These are phyloP conservation scores for Holothuria scabra DNA, from an alignment of 53 echinoderm and acorn worm species.

Conservation along the genomic window DNA sequence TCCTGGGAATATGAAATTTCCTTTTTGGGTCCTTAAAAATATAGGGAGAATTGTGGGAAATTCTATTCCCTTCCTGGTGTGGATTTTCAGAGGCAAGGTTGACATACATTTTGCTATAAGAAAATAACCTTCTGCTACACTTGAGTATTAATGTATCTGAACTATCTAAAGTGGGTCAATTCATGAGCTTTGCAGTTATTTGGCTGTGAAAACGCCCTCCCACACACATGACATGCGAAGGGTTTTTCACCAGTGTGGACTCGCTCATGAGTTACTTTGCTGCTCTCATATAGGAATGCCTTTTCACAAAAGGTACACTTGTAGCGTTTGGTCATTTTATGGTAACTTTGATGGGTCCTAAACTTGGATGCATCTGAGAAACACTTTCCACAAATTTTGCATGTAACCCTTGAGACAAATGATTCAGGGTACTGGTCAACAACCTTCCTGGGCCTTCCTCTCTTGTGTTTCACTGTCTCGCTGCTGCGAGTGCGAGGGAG, in stretches of 20 bases:
- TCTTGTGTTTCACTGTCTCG: too few species aligned
- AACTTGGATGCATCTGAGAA: background rate
- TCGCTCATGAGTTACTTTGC: background rate
- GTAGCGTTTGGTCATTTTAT: background rate
- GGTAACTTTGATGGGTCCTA: slow-evolving; percentile 5
- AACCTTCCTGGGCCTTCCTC: too few species aligned
- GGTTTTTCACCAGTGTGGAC: slow-evolving; percentile 11
- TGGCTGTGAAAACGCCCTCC: background rate
- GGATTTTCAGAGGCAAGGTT: too few species aligned
- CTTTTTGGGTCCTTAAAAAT: too few species aligned
- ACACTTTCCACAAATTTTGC: slow-evolving; percentile 18
- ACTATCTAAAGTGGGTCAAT: background rate
- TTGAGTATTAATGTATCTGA: too few species aligned
- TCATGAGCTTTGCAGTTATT: background rate
- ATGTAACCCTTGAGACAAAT: background rate
- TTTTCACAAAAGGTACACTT: slow-evolving; percentile 10
- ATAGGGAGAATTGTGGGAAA: too few species aligned
- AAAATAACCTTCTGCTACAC: too few species aligned
- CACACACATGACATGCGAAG: slow-evolving; percentile 10
- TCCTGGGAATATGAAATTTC: too few species aligned
- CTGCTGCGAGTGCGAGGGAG: too few species aligned
- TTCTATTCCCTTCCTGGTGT: too few species aligned
- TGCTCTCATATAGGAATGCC: background rate
- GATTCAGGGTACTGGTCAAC: background rate
- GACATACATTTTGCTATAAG: too few species aligned